Evolutionary conservation across 2,113 vertebrate genomes (phyloP), one percentile per base, ranked within the genome.

Genomic region (Anoplopoma fimbria): DNA sequence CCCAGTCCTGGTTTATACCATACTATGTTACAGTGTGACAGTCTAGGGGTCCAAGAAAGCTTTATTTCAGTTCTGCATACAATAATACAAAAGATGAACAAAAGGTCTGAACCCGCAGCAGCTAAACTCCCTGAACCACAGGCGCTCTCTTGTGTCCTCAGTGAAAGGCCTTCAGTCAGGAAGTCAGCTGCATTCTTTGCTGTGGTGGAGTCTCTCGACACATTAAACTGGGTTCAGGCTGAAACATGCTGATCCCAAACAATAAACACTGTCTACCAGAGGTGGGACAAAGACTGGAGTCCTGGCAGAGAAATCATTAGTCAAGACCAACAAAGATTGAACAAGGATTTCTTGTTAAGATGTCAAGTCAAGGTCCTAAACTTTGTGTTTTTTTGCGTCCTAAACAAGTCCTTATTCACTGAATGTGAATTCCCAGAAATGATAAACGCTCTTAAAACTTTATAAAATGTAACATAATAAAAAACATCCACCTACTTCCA

Each of bases 61-160:
- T 78, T 69, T 21, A 29, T 33, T 57, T 45, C 70, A 49, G 58
- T 12, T 81, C 49, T 63, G 53, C 73, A 71, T 13, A 33, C 49
- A 19, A 69, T 27, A 57, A 79, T 23, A 47, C 21, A 47, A 58
- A 87, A 79, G 82, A n/a, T 51, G 70, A 75, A 85, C 74, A 75
- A 87, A 87, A 79, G 27, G 67, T 64, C 34, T 61, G 78, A 82
- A 73, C 14, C 72, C 58, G 19, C 76, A 65, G 63, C 47, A 14
- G 77, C 81, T 62, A 34, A 27, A 33, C 45, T 49, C 36, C 45
- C 55, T 49, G 82, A 61, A 65, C 73, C 73, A 33, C 80, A 80
- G 71, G 34, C 61, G 62, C 57, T 57, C 67, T 31, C 45, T 65
- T 40, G 55, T 60, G 75, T 71, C 65, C 55, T 6, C 75, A 36